A percentile compares a stretch with the other conserved stretches of the same genome.
Conservation (phyloP, 2,888 invertebrate species). For the Norana najaformis region DNA sequence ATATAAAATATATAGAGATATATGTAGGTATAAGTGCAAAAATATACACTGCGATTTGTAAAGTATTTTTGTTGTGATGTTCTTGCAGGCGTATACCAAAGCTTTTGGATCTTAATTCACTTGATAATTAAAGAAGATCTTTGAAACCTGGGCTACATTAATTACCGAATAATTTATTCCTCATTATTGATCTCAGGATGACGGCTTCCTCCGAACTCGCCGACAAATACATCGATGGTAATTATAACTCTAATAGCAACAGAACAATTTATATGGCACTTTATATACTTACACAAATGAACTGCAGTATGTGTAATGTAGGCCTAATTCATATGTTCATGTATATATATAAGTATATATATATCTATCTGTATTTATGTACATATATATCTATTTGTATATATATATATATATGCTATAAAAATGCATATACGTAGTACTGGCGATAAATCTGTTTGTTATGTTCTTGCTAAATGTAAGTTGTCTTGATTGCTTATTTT, state of each 20-base stretch:
- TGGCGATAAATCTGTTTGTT: no score
- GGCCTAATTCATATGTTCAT: no score
- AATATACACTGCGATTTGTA: not conserved
- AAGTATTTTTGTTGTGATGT: not conserved
- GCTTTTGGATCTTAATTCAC: not conserved
- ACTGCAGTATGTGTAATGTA: no score
- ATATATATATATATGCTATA: no score
- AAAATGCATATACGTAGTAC: no score
- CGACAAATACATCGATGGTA: slow-evolving; percentile 17
- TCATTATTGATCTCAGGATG: not conserved
- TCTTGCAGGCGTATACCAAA: not conserved
- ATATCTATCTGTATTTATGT: no score
- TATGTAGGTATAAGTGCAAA: no score
- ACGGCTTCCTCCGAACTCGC: not conserved
- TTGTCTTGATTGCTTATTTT: no score
- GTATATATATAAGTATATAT: no score
- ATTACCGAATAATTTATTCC: not conserved
- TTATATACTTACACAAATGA: not conserved
- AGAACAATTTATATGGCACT: no score
- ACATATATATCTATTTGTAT: no score
- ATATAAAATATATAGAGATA: not conserved
- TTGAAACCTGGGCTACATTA: not conserved
- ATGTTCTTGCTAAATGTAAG: no score
- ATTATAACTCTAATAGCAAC: not conserved
- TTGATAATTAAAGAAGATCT: not conserved